Evolutionary conservation across 2,797 vertebrate species (phyloP).

Genomic region (Pipistrellus pygmaeus): DNA sequence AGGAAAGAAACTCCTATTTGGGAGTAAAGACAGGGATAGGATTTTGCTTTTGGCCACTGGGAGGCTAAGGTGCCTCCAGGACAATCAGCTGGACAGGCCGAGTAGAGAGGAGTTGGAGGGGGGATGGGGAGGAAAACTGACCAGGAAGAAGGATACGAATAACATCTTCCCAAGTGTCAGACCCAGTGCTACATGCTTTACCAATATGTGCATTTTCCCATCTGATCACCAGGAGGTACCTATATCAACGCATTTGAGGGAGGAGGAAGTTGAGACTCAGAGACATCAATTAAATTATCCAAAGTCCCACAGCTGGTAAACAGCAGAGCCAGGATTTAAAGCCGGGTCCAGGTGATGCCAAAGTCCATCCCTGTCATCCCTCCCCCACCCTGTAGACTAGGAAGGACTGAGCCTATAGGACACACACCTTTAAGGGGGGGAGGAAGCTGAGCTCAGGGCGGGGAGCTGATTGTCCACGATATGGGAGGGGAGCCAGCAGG

Average conservation of each 20-base stretch:
- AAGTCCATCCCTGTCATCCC: background rate
- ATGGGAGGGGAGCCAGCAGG: background rate
- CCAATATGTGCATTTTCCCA: background rate
- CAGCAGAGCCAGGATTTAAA: constrained; percentile 25
- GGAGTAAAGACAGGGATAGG: background rate
- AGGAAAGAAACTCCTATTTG: background rate
- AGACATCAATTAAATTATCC: constrained; percentile 3
- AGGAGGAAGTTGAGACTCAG: constrained; percentile 59
- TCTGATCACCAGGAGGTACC: background rate
- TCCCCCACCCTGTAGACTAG: background rate
- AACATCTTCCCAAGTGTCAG: background rate
- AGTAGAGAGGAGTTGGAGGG: background rate
- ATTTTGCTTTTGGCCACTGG: background rate
- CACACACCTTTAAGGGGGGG: background rate
- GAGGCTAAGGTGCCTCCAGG: background rate
- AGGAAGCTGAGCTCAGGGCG: background rate
- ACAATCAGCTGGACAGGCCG: background rate
- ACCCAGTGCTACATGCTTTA: background rate
- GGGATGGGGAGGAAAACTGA: background rate
- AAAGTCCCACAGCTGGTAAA: constrained; percentile 13
- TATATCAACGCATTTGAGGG: background rate
- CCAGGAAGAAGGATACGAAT: background rate
- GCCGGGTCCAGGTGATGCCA: background rate
- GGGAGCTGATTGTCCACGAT: background rate
- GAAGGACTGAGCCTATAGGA: background rate